phyloP scores from a whole-genome alignment of 2,888 invertebrate genomes.

The Cataglyphis rosenhaueri region DNA sequence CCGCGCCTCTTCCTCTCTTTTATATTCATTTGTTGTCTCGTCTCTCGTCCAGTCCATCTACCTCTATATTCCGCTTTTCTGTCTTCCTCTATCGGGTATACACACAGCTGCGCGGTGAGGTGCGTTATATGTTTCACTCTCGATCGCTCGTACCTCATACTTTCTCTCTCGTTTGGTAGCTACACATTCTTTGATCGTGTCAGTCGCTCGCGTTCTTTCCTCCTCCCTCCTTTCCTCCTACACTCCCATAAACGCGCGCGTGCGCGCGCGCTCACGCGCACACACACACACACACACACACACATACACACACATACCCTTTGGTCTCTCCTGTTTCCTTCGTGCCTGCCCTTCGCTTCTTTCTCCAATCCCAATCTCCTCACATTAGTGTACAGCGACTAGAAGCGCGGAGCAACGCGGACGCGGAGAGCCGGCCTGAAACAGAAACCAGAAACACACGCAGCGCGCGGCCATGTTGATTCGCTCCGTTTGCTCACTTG shows the following conservation, averaged over 20 bases:
- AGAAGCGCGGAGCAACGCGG: slow-evolving; percentile 70
- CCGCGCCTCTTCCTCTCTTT: slow-evolving; percentile 56
- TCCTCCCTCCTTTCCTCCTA: slow-evolving; percentile 24
- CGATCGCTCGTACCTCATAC: slow-evolving; percentile 50
- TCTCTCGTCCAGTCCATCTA: slow-evolving; percentile 42
- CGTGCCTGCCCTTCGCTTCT: slow-evolving; percentile 74
- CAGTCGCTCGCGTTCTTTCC: slow-evolving; percentile 58
- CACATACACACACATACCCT: slow-evolving; percentile 23
- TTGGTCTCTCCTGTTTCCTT: slow-evolving; percentile 48
- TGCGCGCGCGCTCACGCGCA: slow-evolving; percentile 30
- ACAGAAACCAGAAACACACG: slow-evolving; percentile 58
- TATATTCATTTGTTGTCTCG: slow-evolving; percentile 51
- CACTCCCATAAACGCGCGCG: not conserved
- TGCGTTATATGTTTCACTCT: slow-evolving; percentile 37
- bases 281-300: slow-evolving; percentile 39
- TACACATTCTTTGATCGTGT: slow-evolving; percentile 52
- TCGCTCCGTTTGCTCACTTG: slow-evolving; percentile 53
- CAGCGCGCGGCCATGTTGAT: slow-evolving; percentile 76
- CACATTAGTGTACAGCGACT: slow-evolving; percentile 78
- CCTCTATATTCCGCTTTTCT: slow-evolving; percentile 43
- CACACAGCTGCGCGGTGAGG: slow-evolving; percentile 22
- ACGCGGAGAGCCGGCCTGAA: slow-evolving; percentile 53
- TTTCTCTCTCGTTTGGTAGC: slow-evolving; percentile 71
- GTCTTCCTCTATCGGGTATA: slow-evolving; percentile 49
- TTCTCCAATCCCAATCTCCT: slow-evolving; percentile 76